A percentile compares a stretch with the other conserved stretches of the same genome.
Evolutionary conservation across 2,888 invertebrate genomes (phyloP).

Genomic region (Drosophila fulvimacula): DNA sequence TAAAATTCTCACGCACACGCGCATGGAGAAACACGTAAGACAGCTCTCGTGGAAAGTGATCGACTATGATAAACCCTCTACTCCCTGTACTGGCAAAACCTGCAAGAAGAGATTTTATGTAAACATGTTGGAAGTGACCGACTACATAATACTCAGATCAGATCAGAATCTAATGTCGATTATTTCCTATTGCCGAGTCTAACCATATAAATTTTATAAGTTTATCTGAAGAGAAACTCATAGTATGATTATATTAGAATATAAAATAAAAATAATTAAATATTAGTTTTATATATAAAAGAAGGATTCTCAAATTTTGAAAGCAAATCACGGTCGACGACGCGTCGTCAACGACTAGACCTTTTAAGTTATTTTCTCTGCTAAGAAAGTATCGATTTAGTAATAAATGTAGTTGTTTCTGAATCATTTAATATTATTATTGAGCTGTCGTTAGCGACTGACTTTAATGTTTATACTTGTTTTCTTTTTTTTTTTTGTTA

Average conservation of each 20-base stretch:
- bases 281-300: no score
- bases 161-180: not conserved
- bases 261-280: no score
- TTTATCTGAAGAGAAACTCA: not conserved
- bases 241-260: not conserved
- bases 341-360: no score
- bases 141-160: not conserved
- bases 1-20: constrained; percentile 1
- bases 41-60: not conserved
- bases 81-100: not conserved
- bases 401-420: not conserved
- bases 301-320: no score
- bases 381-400: no score
- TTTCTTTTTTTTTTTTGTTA: no score
- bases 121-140: not conserved
- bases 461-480: no score
- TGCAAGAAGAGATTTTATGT: not conserved
- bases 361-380: no score
- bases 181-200: not conserved
- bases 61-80: not conserved
- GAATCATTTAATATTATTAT: no score
- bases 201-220: not conserved
- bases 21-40: not conserved
- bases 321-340: no score
- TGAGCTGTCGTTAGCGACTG: no score